These are phyloP conservation scores for Dreissena rostriformis DNA, from an alignment of 1,140 invertebrate genomes.

Conservation along the genomic window DNA sequence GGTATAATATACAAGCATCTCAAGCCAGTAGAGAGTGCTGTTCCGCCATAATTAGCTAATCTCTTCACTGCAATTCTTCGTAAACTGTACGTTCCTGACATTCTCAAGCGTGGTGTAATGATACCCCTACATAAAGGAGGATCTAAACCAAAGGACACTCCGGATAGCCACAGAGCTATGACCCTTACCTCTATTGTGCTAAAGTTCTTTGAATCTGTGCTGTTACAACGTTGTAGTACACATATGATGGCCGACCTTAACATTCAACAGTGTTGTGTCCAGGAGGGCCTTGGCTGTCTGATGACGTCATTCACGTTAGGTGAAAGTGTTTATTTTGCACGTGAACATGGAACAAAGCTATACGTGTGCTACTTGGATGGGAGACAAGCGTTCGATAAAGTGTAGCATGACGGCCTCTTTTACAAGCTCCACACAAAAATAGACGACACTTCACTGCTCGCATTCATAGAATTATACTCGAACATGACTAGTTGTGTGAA, in stretches of 20 bases:
- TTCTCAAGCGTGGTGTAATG: too few species aligned
- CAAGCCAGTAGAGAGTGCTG: too few species aligned
- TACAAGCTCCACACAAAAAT: conserved; percentile 26
- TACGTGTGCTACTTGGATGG: conserved; percentile 5
- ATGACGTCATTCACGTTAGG: conserved; percentile 32
- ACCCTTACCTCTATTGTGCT: conserved; percentile 26
- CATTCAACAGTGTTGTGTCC: conserved; percentile 20
- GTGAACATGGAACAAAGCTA: neutral
- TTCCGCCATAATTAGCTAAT: too few species aligned
- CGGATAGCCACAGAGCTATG: conserved; percentile 16
- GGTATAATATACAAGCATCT: too few species aligned
- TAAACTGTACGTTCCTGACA: too few species aligned
- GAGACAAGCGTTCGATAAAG: conserved; percentile 8
- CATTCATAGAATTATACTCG: neutral
- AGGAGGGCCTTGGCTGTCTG: conserved; percentile 17
- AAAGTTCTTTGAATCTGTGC: conserved; percentile 29
- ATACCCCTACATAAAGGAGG: conserved; percentile 1
- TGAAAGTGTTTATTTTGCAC: conserved; percentile 1
- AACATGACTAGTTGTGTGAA: neutral
- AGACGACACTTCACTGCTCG: neutral
- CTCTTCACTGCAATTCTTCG: too few species aligned
- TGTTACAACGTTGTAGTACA: neutral
- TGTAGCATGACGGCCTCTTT: neutral
- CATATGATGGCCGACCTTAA: neutral
- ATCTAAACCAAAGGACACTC: conserved; percentile 1